Conservation (phyloP, 2,797 vertebrate species). For the Rhodeus uyekii region DNA sequence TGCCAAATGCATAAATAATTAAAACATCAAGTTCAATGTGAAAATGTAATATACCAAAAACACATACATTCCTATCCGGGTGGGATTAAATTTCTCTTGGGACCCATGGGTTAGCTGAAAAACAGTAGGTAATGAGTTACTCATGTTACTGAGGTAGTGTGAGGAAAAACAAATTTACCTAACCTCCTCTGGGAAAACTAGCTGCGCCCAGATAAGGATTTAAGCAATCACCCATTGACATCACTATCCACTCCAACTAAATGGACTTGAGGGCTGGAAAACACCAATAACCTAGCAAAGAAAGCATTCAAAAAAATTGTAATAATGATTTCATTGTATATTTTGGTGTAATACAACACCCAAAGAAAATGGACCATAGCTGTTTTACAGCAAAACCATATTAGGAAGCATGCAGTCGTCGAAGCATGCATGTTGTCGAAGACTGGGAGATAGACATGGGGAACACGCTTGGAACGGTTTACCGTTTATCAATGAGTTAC, state of each 20-base stretch:
- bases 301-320: neutral
- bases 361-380: neutral
- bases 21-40: too few species aligned
- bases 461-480: constrained; percentile 52
- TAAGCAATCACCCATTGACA: constrained; percentile 8
- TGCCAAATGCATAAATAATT: too few species aligned
- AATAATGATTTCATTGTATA: constrained; percentile 6
- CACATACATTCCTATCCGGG: neutral
- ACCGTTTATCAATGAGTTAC: constrained; percentile 56
- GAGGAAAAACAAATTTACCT: constrained; percentile 9
- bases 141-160: neutral
- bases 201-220: neutral
- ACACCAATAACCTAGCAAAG: neutral
- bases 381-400: neutral
- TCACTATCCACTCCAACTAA: neutral
- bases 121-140: constrained; percentile 11
- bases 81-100: neutral
- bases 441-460: neutral
- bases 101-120: neutral
- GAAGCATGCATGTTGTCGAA: neutral
- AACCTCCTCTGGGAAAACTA: neutral
- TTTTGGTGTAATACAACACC: neutral
- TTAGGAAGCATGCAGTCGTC: neutral
- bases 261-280: neutral
- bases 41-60: neutral